Evolutionary conservation across 2,888 invertebrate species (phyloP), one percentile per base, ranked within the genome.

Genomic region (Drosophila quinaria): DNA sequence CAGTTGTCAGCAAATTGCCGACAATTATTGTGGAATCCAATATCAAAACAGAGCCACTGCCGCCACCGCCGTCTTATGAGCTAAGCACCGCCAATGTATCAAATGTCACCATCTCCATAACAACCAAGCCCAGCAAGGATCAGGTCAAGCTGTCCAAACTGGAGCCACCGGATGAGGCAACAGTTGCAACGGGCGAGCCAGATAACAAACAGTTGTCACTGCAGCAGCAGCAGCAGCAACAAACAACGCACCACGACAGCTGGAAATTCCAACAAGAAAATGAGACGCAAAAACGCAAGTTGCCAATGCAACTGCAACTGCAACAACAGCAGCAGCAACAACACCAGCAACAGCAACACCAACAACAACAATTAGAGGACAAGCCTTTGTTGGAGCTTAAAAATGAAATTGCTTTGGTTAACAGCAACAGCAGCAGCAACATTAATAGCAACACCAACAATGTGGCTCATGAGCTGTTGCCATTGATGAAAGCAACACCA

Each of bases 51-150:
- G 64, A 71, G 17, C 66, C 70, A 15, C 56, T 70, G 61, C 69
- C 86, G 1, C 89, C 69, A 37, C 62, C 56, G 67, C 85, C 84
- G 0, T 46, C 83, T 0, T 89, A 74, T 67, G 70, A 77, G 49
- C 29, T 64, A n/a, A 66, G 76, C 55, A 70, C 84, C 29, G 70
- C 70, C 6, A 75, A 74, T 5, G 75, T 68, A 0, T 86, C 89
- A 5, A 86, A 90, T 19, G 90, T 86, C 1, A 86, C 90, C 51
- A 86, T 86, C 11, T 87, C 89, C 41, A 88, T 88, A 25, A 88
- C 90, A 11, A 82, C 87, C n/a, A 88, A 90, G 52, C 73, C 78
- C 13, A 72, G 62, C 49, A 79, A 79, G 49, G 80, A 77, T 44
- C 37, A 37, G 37, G 31, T 49, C 19, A 76, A 76, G 51, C 22